Conservation (phyloP, 2,888 invertebrate genomes). For the Cephus spinipes region DNA sequence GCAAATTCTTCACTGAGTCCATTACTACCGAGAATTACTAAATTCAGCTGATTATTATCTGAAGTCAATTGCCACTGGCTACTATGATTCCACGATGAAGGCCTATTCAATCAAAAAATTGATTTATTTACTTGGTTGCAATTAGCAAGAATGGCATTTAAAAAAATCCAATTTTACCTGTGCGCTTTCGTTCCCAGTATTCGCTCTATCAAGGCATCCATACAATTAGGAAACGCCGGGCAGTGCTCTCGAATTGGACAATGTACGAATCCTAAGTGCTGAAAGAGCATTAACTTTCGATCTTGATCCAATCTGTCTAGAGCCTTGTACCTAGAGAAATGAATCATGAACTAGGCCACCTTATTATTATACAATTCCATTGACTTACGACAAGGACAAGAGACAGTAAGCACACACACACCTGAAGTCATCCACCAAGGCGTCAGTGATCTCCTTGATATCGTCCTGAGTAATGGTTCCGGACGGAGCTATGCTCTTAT, state of each 20-base stretch:
- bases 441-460: slow-evolving; percentile 92
- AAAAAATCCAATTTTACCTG: slow-evolving; percentile 58
- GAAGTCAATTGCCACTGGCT: slow-evolving; percentile 75
- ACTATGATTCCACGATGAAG: slow-evolving; percentile 75
- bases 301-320: slow-evolving; percentile 95
- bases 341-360: not conserved
- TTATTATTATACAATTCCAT: not conserved
- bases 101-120: slow-evolving; percentile 59
- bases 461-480: slow-evolving; percentile 95
- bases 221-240: slow-evolving; percentile 87
- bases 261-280: slow-evolving; percentile 95
- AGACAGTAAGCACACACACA: slow-evolving; percentile 67
- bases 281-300: slow-evolving; percentile 92
- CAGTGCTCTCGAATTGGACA: slow-evolving; percentile 95
- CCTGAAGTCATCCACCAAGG: slow-evolving; percentile 92
- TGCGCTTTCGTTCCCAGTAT: slow-evolving; percentile 78
- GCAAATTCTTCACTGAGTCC: slow-evolving; percentile 89
- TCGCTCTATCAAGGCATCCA: slow-evolving; percentile 81
- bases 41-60: slow-evolving; percentile 82
- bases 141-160: not conserved
- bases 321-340: slow-evolving; percentile 82
- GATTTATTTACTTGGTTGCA: not conserved
- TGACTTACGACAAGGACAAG: not conserved
- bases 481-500: slow-evolving; percentile 88
- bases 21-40: slow-evolving; percentile 89